Base-by-base conservation (phyloP, 2,113 vertebrate genomes). In the Etheostoma cragini region DNA sequence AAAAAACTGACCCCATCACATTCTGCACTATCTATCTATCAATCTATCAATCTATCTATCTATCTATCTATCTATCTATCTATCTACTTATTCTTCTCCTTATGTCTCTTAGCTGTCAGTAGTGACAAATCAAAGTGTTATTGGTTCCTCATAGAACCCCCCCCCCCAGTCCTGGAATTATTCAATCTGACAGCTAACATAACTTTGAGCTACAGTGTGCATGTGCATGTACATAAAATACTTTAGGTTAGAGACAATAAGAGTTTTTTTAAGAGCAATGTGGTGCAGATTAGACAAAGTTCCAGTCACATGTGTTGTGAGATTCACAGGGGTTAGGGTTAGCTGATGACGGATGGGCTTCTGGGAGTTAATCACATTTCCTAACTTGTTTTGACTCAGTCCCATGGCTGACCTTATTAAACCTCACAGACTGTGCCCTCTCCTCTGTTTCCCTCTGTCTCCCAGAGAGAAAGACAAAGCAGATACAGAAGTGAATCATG, bases 291-390 rank as follows among this genome's bases (percentile, higher is more conserved):
- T 60, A 75, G 7, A 67, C 63, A 50, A 11, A 8, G 14, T 30
- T 10, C 61, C 33, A 52, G 22, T 66, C 24, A 50, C 46, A 62
- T 1, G 1, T 52, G 22, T 22, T 8, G 35, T 52, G 33, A 80
- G 60, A 80, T 67, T 57, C 26, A 30, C 26, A 30, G 26, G 30
- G 30, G 30, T 30, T 30, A 30, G 30, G 30, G 30, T 30, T 15
- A 8, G n/a, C 8, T 3, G 6, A 35, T 67, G 50, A 64, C 42
- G n/a, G 22, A 71, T 65, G 80, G 22, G 8, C 71, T 76, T 30
- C 45, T 45, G 68, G 61, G 49, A 57, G 14, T 69, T 76, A 75
- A 80, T 72, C 76, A 77, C n/a, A 24, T 76, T 71, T 57, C n/a
- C 16, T 74, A 22, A 52, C 35, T 38, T 57, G 45, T 52, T 52